Evolutionary conservation across 2,113 vertebrate species (phyloP).

Genomic region (Canis aureus): DNA sequence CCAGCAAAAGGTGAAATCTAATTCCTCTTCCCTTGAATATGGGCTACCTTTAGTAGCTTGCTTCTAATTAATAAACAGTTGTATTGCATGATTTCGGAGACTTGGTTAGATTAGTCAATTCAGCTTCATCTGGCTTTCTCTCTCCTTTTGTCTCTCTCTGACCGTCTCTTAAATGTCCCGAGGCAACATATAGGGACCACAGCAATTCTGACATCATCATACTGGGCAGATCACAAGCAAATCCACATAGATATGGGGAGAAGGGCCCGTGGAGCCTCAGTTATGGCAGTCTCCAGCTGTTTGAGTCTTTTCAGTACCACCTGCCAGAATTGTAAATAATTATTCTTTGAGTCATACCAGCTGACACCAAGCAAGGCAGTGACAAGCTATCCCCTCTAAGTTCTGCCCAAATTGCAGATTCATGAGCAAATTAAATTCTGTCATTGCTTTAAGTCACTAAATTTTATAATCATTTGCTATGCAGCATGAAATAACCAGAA

Average conservation of each 20-base stretch:
- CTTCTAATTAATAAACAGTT: background rate
- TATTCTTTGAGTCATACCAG: constrained; percentile 6
- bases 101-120: background rate
- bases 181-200: background rate
- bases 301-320: background rate
- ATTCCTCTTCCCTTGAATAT: background rate
- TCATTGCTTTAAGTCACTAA: constrained; percentile 4
- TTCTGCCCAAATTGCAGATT: background rate
- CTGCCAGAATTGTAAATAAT: background rate
- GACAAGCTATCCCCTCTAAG: background rate
- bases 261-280: background rate
- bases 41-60: background rate
- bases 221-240: background rate
- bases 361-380: background rate
- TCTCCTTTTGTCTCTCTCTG: background rate
- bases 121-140: background rate
- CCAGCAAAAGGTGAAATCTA: background rate
- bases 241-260: background rate
- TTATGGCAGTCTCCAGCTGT: background rate
- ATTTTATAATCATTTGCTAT: background rate
- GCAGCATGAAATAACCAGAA: constrained; percentile 16
- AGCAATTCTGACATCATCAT: background rate
- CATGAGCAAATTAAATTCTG: constrained; percentile 15
- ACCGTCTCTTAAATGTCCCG: background rate
- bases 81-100: background rate